These are phyloP conservation scores for Valencia hispanica DNA, from an alignment of 2,797 vertebrate species.

Conservation along the genomic window DNA sequence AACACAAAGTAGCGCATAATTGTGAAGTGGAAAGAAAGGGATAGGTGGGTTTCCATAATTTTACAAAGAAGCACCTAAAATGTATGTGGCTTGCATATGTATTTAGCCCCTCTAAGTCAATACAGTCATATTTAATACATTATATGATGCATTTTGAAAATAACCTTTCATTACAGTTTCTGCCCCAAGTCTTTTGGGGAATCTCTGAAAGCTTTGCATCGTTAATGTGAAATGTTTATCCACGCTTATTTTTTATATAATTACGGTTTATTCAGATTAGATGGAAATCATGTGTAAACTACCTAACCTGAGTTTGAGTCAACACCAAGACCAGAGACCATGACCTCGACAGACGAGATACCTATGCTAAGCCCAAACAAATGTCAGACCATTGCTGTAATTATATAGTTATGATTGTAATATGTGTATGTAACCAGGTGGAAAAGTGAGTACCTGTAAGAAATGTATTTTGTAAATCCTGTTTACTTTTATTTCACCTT, in stretches of 20 bases:
- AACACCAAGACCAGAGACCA: background rate
- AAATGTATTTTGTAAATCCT: too few species aligned
- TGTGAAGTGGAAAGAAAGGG: background rate
- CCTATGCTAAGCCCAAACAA: too few species aligned
- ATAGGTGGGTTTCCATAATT: background rate
- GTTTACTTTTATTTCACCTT: too few species aligned
- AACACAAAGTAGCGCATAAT: background rate
- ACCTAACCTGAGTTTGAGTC: background rate
- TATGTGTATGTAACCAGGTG: too few species aligned
- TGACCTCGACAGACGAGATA: too few species aligned
- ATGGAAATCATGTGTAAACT: background rate
- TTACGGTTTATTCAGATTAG: background rate
- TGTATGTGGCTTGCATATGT: background rate
- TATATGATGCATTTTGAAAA: too few species aligned
- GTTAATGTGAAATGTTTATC: background rate
- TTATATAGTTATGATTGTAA: too few species aligned
- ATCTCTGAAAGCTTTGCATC: background rate
- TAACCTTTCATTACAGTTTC: background rate
- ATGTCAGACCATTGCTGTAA: background rate
- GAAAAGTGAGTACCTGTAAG: too few species aligned
- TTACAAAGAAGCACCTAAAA: background rate
- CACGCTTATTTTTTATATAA: background rate
- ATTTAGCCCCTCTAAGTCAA: too few species aligned
- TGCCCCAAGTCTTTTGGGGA: background rate
- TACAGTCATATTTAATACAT: too few species aligned